Percentiles rank a stretch among this genome's conserved stretches.
Evolutionary conservation across 2,888 invertebrate genomes (phyloP).

Genomic region (Hirtodrosophila duncani): DNA sequence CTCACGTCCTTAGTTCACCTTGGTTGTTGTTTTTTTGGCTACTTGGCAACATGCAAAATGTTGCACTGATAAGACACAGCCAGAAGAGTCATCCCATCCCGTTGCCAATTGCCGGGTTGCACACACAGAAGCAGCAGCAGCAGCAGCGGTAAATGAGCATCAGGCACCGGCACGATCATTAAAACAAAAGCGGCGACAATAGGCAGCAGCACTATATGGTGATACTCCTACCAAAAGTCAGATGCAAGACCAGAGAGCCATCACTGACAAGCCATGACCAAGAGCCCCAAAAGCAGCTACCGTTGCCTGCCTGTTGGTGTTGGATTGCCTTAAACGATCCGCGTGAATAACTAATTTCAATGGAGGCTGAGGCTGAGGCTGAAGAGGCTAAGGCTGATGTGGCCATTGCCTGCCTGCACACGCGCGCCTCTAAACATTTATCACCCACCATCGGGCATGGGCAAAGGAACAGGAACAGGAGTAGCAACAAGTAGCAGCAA

Average conservation of each 20-base stretch:
- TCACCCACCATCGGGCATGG: slow-evolving; percentile 71
- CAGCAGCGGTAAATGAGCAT: slow-evolving; percentile 41
- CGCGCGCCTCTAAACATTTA: slow-evolving; percentile 62
- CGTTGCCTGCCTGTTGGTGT: slow-evolving; percentile 44
- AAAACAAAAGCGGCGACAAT: slow-evolving; percentile 75
- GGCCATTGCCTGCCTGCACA: slow-evolving; percentile 48
- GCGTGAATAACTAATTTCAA: slow-evolving; percentile 78
- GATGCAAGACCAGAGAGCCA: slow-evolving; percentile 24
- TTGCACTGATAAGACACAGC: slow-evolving; percentile 71
- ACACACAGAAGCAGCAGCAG: slow-evolving; percentile 20
- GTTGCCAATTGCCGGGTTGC: slow-evolving; percentile 48
- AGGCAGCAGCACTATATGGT: slow-evolving; percentile 26
- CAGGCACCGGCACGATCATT: slow-evolving; percentile 67
- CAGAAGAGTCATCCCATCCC: slow-evolving; percentile 70
- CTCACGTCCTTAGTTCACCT: slow-evolving; percentile 49
- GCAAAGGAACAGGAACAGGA: slow-evolving; percentile 3
- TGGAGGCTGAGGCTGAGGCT: slow-evolving; percentile 61
- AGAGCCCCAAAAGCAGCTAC: slow-evolving; percentile 40
- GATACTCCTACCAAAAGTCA: neutral
- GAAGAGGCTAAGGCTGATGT: slow-evolving; percentile 55
- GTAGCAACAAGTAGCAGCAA: slow-evolving; percentile 1
- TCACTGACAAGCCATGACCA: slow-evolving; percentile 72
- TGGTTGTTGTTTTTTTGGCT: slow-evolving; percentile 38
- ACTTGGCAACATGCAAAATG: slow-evolving; percentile 66
- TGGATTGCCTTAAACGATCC: slow-evolving; percentile 75